A percentile compares a stretch with the other conserved stretches of the same genome.
Conservation (phyloP, 1,140 invertebrate genomes). For the Paramacrobiotus metropolitanus region DNA sequence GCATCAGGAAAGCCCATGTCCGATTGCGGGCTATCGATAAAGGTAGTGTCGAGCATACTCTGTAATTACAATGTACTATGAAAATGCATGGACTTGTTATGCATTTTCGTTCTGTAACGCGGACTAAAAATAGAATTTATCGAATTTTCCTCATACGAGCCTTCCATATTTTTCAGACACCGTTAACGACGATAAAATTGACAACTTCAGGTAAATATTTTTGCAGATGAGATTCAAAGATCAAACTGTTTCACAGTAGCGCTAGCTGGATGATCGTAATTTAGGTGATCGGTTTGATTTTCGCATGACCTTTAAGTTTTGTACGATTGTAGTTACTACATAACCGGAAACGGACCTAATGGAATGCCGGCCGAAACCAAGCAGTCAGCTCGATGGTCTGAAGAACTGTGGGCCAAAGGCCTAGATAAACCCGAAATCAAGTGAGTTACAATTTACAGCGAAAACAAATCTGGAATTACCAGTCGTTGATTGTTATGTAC, state of each 20-base stretch:
- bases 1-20: background rate
- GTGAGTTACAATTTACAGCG: too few relatives aligned
- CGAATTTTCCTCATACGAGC: background rate
- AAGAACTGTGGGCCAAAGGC: background rate
- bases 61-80: background rate
- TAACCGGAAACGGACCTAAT: background rate
- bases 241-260: too few relatives aligned
- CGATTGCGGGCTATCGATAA: background rate
- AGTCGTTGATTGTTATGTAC: too few relatives aligned
- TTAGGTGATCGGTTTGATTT: too few relatives aligned
- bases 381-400: background rate
- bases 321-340: too few relatives aligned
- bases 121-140: background rate
- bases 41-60: too few relatives aligned
- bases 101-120: too few relatives aligned
- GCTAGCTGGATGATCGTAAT: too few relatives aligned
- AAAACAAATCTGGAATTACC: too few relatives aligned
- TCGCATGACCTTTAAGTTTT: too few relatives aligned
- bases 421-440: background rate
- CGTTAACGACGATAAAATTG: background rate
- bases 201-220: conserved; percentile 5
- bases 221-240: too few relatives aligned
- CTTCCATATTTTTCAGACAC: background rate
- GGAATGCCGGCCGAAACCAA: background rate
- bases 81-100: background rate